Evolutionary conservation across 2,888 invertebrate genomes (phyloP).

Genomic region (Graphium colonna): DNA sequence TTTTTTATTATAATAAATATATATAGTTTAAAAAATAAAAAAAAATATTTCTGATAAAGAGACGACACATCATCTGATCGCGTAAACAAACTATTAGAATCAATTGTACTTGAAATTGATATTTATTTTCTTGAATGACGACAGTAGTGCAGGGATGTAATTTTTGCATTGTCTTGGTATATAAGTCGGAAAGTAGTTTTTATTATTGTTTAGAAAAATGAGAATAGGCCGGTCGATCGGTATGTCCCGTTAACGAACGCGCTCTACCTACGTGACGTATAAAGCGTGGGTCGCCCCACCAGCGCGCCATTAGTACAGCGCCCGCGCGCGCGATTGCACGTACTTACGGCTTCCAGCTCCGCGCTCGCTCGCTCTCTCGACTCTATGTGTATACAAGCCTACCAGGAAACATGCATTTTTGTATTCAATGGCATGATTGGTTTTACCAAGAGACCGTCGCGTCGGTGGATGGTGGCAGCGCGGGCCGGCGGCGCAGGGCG

Average conservation of each 20-base stretch:
- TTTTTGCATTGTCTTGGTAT: constrained; percentile 36
- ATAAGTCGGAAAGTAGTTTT: constrained; percentile 45
- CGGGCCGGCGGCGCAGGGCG: constrained; percentile 65
- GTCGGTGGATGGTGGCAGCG: constrained; percentile 64
- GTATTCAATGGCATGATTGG: constrained; percentile 70
- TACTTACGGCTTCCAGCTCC: constrained; percentile 59
- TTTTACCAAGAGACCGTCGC: constrained; percentile 74
- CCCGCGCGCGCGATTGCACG: constrained; percentile 76
- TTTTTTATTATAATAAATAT: no score
- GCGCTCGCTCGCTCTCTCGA: constrained; percentile 70
- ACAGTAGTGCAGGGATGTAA: constrained; percentile 14
- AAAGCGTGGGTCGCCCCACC: constrained; percentile 75
- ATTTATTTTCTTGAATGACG: constrained; percentile 17
- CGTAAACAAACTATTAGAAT: constrained; percentile 59
- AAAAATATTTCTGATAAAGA: no score
- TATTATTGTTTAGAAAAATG: constrained; percentile 74
- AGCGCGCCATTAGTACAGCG: constrained; percentile 74
- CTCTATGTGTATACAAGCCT: constrained; percentile 76
- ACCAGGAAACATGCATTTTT: constrained; percentile 69
- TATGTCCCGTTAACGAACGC: constrained; percentile 75
- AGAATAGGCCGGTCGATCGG: constrained; percentile 76
- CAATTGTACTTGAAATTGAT: neutral
- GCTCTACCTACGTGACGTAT: constrained; percentile 74
- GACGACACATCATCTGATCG: constrained; percentile 58
- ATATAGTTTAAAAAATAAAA: no score